Percentiles rank a stretch among this genome's conserved stretches.
Conservation (phyloP, 1,140 invertebrate genomes). For the Achroia grisella region DNA sequence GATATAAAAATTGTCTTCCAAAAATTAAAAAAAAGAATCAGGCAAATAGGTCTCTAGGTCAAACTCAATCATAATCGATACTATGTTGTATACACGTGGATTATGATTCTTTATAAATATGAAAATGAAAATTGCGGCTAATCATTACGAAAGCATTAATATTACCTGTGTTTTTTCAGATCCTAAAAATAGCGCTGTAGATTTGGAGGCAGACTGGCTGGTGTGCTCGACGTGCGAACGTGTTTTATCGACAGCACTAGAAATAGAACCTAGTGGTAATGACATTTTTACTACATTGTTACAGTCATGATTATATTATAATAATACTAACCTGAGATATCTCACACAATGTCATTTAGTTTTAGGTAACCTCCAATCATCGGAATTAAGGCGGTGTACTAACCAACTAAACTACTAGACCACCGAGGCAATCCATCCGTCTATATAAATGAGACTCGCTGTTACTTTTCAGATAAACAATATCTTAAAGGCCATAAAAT, state of each 20-base stretch:
- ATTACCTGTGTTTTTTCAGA: conserved; percentile 15
- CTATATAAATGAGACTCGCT: too few species aligned
- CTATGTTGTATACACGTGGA: not conserved
- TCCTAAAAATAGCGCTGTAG: conserved; percentile 11
- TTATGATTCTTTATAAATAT: not conserved
- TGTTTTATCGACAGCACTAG: conserved; percentile 48
- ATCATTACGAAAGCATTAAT: not conserved
- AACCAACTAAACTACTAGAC: too few species aligned
- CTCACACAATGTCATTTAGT: too few species aligned
- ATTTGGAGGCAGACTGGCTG: conserved; percentile 51
- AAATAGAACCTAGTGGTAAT: conserved; percentile 40
- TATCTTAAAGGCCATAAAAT: too few species aligned
- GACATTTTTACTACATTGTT: too few species aligned
- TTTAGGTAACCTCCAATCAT: too few species aligned
- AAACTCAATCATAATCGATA: not conserved
- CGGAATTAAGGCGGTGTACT: too few species aligned
- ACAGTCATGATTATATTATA: too few species aligned
- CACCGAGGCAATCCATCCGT: too few species aligned
- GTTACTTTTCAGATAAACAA: too few species aligned
- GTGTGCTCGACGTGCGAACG: conserved; percentile 52
- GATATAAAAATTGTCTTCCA: too few species aligned
- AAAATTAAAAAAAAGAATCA: not conserved
- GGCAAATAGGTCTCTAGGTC: not conserved
- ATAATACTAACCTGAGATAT: too few species aligned
- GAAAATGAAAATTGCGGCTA: not conserved